Percentiles rank a stretch among this genome's conserved stretches.
Evolutionary conservation across 64 coral and sea anemone species (phyloP).

Genomic region (Montipora foliosa): DNA sequence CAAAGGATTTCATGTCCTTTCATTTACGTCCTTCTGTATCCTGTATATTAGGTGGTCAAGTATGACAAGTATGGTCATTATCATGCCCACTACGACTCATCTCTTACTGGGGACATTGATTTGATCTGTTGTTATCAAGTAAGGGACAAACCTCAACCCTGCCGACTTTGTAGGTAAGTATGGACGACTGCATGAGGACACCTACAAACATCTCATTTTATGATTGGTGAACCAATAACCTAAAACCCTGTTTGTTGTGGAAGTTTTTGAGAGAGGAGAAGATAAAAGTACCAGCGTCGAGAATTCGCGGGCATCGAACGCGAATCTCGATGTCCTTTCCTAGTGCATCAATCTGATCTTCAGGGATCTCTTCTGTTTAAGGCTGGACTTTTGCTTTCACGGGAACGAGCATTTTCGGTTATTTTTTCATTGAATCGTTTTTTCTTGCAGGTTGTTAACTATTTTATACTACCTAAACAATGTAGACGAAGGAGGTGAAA

Average conservation of each 20-base stretch:
- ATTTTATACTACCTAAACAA: slow-evolving; percentile 76
- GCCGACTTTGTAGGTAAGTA: slow-evolving; percentile 46
- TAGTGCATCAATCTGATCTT: too few species aligned
- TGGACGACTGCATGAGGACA: neutral
- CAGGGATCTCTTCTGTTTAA: too few species aligned
- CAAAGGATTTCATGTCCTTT: neutral
- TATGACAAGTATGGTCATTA: slow-evolving; percentile 72
- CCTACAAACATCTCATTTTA: too few species aligned
- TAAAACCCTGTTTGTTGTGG: too few species aligned
- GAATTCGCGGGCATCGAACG: too few species aligned
- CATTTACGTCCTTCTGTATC: too few species aligned
- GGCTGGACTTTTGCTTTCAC: too few species aligned
- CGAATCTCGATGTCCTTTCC: too few species aligned
- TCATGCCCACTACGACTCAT: slow-evolving; percentile 78
- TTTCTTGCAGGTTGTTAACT: slow-evolving; percentile 31
- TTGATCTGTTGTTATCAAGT: slow-evolving; percentile 69
- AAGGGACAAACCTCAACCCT: slow-evolving; percentile 29
- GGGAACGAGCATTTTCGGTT: neutral
- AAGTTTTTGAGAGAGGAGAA: too few species aligned
- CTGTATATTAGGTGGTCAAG: slow-evolving; percentile 40
- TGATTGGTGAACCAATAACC: too few species aligned
- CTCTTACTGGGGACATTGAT: neutral
- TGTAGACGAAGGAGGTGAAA: slow-evolving; percentile 69
- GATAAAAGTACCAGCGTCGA: too few species aligned
- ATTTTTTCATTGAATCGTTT: neutral